Percentiles rank a stretch among this genome's conserved stretches.
Evolutionary conservation across 2,113 vertebrate genomes (phyloP).

Genomic region (Reinhardtius hippoglossoides): DNA sequence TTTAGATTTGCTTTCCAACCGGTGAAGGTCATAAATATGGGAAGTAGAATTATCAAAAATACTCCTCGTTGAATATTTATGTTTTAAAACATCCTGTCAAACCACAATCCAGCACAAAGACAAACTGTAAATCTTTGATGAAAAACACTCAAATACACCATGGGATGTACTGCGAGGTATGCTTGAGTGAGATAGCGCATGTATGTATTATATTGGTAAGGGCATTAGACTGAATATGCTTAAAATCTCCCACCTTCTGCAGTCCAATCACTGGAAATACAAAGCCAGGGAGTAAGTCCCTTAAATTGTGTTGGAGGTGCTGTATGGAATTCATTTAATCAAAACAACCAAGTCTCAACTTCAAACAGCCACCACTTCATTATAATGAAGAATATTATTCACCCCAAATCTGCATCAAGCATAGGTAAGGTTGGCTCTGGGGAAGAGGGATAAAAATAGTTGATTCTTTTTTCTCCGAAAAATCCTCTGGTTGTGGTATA

Average conservation of each 20-base stretch:
- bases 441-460: slow-evolving; percentile 67
- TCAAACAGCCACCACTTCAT: slow-evolving; percentile 69
- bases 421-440: slow-evolving; percentile 60
- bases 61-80: not conserved
- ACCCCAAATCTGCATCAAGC: slow-evolving; percentile 57
- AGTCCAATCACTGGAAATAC: slow-evolving; percentile 56
- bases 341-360: slow-evolving; percentile 63
- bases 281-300: slow-evolving; percentile 36
- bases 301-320: slow-evolving; percentile 48
- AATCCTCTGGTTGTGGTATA: slow-evolving; percentile 47
- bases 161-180: slow-evolving; percentile 13
- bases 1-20: not conserved
- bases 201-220: slow-evolving; percentile 43
- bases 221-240: slow-evolving; percentile 29
- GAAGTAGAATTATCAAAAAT: not conserved
- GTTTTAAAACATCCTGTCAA: not conserved
- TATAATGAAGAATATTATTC: slow-evolving; percentile 59
- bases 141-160: slow-evolving; percentile 2
- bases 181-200: slow-evolving; percentile 32
- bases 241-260: slow-evolving; percentile 43
- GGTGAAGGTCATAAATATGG: not conserved
- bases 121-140: slow-evolving; percentile 22
- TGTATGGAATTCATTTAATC: slow-evolving; percentile 55
- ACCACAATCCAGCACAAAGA: slow-evolving; percentile 4
- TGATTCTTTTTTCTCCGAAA: slow-evolving; percentile 61